A percentile compares a stretch with the other conserved stretches of the same genome.
Evolutionary conservation across 2,113 vertebrate species (phyloP).

Genomic region (Cyprinodon tularosa): DNA sequence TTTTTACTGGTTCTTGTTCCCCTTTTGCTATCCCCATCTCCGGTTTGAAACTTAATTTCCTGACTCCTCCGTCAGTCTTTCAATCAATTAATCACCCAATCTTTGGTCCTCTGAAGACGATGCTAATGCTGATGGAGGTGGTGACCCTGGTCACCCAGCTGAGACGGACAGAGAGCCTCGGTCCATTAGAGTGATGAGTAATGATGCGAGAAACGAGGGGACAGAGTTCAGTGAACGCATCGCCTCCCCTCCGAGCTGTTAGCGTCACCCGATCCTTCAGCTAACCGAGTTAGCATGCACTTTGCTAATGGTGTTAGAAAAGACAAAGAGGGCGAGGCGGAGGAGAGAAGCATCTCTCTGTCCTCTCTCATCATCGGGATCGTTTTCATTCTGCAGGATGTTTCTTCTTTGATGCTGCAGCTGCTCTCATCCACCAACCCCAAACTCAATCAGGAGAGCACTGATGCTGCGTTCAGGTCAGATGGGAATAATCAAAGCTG

Average conservation of each 20-base stretch:
- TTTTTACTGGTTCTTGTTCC: background rate
- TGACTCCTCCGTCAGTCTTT: conserved; percentile 9
- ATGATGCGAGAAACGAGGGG: conserved; percentile 51
- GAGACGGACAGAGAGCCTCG: conserved; percentile 18
- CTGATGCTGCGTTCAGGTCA: conserved; percentile 49
- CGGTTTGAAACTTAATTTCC: background rate
- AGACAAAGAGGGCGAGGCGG: conserved; percentile 46
- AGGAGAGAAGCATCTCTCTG: conserved; percentile 35
- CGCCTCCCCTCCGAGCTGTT: conserved; percentile 46
- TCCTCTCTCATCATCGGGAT: conserved; percentile 16
- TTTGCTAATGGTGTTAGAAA: conserved; percentile 65
- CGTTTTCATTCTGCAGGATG: conserved; percentile 23
- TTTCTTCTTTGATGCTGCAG: conserved; percentile 15
- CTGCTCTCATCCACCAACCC: conserved; percentile 28
- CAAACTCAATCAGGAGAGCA: conserved; percentile 45
- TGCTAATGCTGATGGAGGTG: conserved; percentile 27
- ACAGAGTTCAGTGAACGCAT: conserved; percentile 50
- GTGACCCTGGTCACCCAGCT: conserved; percentile 25
- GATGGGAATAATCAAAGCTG: conserved; percentile 42
- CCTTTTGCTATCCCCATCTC: background rate
- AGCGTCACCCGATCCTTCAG: conserved; percentile 54
- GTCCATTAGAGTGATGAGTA: conserved; percentile 60
- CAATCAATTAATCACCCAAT: conserved; percentile 24
- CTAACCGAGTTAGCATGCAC: conserved; percentile 71
- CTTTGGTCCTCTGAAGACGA: conserved; percentile 12